A percentile compares a stretch with the other conserved stretches of the same genome.
Evolutionary conservation across 2,113 vertebrate species (phyloP).

Genomic region (Beaufortia kweichowensis): DNA sequence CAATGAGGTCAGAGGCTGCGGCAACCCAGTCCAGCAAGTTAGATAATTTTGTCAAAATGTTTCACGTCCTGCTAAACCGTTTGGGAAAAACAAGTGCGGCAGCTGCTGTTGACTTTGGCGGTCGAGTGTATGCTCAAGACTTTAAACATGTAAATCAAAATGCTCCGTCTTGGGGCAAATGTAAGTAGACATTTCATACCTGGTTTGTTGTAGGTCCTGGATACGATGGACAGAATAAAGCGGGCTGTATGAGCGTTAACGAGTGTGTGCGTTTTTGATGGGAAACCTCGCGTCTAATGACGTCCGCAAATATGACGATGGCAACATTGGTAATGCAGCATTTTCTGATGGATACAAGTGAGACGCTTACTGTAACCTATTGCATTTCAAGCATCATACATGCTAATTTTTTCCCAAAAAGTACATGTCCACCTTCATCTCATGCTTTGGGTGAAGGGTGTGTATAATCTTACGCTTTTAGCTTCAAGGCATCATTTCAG

Average conservation of each 20-base stretch:
- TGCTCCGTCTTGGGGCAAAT: slow-evolving; percentile 77
- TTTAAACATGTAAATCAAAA: slow-evolving; percentile 82
- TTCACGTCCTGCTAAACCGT: slow-evolving; percentile 88
- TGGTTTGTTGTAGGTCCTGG: slow-evolving; percentile 67
- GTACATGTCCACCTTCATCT: not conserved
- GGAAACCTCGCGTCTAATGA: slow-evolving; percentile 66
- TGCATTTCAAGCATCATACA: not conserved
- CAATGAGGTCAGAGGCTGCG: slow-evolving; percentile 93
- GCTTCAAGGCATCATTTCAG: slow-evolving; percentile 39
- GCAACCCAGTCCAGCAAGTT: slow-evolving; percentile 86
- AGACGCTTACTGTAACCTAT: not conserved
- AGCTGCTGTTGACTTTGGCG: slow-evolving; percentile 91
- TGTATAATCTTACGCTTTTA: not conserved
- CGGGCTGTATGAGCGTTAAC: slow-evolving; percentile 23
- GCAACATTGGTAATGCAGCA: slow-evolving; percentile 42
- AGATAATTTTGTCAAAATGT: slow-evolving; percentile 97
- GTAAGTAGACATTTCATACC: slow-evolving; percentile 75
- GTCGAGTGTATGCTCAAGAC: slow-evolving; percentile 69
- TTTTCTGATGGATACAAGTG: slow-evolving; percentile 60
- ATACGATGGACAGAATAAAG: slow-evolving; percentile 58
- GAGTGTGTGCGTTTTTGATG: slow-evolving; percentile 43
- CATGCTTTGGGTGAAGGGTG: not conserved
- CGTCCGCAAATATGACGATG: slow-evolving; percentile 63
- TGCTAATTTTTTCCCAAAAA: not conserved
- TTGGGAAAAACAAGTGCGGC: slow-evolving; percentile 83